Conservation (phyloP, 1,140 invertebrate genomes). For the Bathynomus jamesi region DNA sequence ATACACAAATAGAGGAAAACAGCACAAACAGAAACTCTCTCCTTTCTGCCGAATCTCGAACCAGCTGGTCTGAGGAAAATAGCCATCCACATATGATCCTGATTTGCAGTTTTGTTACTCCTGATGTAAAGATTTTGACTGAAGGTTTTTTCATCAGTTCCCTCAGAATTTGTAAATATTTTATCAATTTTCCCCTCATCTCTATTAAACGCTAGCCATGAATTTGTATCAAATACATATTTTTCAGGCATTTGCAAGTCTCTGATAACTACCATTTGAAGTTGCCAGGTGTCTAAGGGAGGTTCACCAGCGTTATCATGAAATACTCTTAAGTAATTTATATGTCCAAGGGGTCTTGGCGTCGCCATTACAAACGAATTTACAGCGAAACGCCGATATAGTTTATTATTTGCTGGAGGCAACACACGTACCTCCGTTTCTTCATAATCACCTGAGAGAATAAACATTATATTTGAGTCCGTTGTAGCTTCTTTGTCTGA, state of each 20-base stretch:
- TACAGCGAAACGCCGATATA: constrained; percentile 9
- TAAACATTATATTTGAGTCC: constrained; percentile 8
- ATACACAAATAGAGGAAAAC: constrained; percentile 13
- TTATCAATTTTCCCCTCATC: constrained; percentile 3
- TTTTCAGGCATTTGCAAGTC: constrained; percentile 6
- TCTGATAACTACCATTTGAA: constrained; percentile 9
- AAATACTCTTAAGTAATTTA: constrained; percentile 14
- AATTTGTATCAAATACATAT: constrained; percentile 11
- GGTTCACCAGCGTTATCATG: constrained; percentile 10
- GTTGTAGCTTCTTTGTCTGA: constrained; percentile 11
- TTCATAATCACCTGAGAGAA: constrained; percentile 9
- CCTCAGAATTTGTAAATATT: constrained; percentile 3
- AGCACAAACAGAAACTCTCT: constrained; percentile 11
- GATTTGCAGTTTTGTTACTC: constrained; percentile 6
- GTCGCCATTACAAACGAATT: constrained; percentile 15
- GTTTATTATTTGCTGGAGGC: constrained; percentile 1
- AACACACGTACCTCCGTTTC: constrained; percentile 8
- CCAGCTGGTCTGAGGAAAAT: constrained; percentile 13
- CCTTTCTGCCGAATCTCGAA: constrained; percentile 9
- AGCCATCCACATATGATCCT: constrained; percentile 21
- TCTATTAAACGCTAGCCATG: constrained; percentile 13
- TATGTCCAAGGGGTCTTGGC: neutral
- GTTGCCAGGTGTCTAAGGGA: constrained; percentile 11
- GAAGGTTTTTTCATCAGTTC: constrained; percentile 8
- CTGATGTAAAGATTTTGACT: constrained; percentile 15